These are phyloP conservation scores for Cistogaster globosa DNA, from an alignment of 2,888 invertebrate species.

Conservation along the genomic window DNA sequence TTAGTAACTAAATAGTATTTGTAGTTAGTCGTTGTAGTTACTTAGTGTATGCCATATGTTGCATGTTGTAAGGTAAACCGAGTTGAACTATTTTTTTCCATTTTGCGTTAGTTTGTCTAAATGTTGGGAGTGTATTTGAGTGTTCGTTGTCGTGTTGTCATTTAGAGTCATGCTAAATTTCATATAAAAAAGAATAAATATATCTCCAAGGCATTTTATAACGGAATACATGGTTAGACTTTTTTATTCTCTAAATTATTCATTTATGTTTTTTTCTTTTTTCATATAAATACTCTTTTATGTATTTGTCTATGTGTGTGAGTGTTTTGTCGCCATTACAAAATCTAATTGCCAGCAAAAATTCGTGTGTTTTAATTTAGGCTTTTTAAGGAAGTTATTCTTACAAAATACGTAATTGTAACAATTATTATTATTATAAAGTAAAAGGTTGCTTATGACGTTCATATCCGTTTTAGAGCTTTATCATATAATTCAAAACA, in stretches of 20 bases:
- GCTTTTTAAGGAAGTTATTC: background rate
- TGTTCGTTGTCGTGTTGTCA: conserved; percentile 61
- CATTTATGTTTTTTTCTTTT: conserved; percentile 48
- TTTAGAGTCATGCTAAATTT: conserved; percentile 55
- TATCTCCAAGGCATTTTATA: conserved; percentile 68
- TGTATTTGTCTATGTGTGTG: conserved; percentile 15
- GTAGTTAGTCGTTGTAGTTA: conserved; percentile 46
- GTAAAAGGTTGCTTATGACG: too few species aligned
- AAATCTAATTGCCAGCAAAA: background rate
- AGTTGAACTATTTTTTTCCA: conserved; percentile 52
- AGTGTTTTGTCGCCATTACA: conserved; percentile 33
- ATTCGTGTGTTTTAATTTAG: background rate
- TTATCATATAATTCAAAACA: too few species aligned
- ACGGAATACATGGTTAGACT: conserved; percentile 63
- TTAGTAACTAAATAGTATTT: conserved; percentile 37
- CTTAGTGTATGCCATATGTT: conserved; percentile 64
- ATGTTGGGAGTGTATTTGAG: conserved; percentile 46
- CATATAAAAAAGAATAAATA: conserved; percentile 4
- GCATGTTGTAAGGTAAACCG: conserved; percentile 58
- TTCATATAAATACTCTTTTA: background rate
- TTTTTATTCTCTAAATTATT: conserved; percentile 40
- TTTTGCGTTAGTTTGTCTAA: conserved; percentile 21
- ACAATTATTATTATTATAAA: too few species aligned
- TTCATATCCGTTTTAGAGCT: too few species aligned
- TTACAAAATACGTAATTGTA: background rate